These are phyloP conservation scores for Cuniculus paca DNA, from an alignment of 2,797 vertebrate genomes.

Conservation along the genomic window DNA sequence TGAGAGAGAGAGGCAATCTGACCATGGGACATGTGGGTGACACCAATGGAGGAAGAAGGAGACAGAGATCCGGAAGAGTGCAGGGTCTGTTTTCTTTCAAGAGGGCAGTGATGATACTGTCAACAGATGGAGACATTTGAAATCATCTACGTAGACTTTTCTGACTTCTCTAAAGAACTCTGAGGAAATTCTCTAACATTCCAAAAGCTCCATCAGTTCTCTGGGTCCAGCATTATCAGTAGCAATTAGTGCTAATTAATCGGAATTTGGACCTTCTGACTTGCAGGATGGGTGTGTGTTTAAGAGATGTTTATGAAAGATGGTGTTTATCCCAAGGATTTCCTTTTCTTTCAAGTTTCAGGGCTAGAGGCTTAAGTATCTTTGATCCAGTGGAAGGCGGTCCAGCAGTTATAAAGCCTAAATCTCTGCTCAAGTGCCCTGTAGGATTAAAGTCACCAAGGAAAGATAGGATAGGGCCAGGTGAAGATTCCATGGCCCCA, in stretches of 20 bases:
- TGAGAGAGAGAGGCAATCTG: not conserved
- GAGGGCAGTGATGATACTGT: not conserved
- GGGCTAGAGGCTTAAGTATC: constrained; percentile 69
- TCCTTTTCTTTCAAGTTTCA: constrained; percentile 80
- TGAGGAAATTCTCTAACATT: constrained; percentile 30
- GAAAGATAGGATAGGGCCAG: not conserved
- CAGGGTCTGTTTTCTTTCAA: not conserved
- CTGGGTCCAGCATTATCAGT: constrained; percentile 34
- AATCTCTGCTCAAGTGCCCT: constrained; percentile 55
- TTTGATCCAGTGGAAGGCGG: constrained; percentile 78
- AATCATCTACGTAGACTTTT: not conserved
- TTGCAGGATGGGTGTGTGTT: constrained; percentile 78
- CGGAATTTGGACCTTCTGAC: constrained; percentile 68
- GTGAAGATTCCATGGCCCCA: not conserved
- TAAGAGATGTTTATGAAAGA: constrained; percentile 78
- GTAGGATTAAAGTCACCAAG: constrained; percentile 14
- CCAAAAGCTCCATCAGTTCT: not conserved
- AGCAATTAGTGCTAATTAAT: constrained; percentile 71
- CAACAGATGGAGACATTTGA: not conserved
- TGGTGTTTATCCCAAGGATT: constrained; percentile 81
- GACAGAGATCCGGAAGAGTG: not conserved
- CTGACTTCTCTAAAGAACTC: constrained; percentile 15
- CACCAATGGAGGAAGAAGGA: not conserved
- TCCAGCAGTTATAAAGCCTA: constrained; percentile 41
- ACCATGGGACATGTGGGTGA: not conserved